These are phyloP conservation scores for Dryomyza anilis DNA, from an alignment of 2,888 invertebrate species.

Conservation along the genomic window DNA sequence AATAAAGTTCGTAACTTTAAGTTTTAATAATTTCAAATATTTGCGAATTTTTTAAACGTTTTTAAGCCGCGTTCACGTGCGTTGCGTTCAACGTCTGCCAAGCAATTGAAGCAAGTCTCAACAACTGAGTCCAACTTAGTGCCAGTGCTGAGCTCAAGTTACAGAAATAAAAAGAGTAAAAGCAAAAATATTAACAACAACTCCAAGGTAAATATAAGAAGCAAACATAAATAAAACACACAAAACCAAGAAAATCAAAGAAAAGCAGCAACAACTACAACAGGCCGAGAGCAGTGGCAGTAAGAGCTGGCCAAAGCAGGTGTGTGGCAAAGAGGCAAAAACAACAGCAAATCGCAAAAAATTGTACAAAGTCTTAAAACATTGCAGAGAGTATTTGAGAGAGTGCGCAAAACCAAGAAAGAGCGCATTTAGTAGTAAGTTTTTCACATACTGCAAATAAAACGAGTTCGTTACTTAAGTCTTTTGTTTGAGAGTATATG, in stretches of 20 bases:
- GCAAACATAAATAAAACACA: background rate
- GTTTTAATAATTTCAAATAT: background rate
- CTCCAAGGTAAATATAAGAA: background rate
- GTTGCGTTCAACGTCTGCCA: slow-evolving; percentile 53
- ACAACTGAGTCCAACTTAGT: slow-evolving; percentile 12
- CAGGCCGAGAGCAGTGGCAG: background rate
- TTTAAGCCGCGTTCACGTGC: slow-evolving; percentile 40
- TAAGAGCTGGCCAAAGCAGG: background rate
- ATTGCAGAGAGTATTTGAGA: no score
- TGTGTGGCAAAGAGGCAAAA: background rate
- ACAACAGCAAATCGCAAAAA: no score
- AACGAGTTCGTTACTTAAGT: slow-evolving; percentile 12
- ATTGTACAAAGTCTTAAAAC: no score
- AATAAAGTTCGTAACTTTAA: background rate
- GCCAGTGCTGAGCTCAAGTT: no score
- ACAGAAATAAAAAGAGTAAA: background rate
- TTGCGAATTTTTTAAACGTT: background rate
- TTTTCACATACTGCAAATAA: background rate
- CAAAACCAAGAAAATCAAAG: background rate
- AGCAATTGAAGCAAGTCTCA: slow-evolving; percentile 45
- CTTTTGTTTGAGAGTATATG: background rate
- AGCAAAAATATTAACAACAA: background rate
- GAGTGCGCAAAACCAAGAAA: no score
- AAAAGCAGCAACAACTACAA: slow-evolving; percentile 13
- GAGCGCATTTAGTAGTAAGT: background rate